Evolutionary conservation across 2,113 vertebrate species (phyloP).

Genomic region (Limnothrissa miodon): DNA sequence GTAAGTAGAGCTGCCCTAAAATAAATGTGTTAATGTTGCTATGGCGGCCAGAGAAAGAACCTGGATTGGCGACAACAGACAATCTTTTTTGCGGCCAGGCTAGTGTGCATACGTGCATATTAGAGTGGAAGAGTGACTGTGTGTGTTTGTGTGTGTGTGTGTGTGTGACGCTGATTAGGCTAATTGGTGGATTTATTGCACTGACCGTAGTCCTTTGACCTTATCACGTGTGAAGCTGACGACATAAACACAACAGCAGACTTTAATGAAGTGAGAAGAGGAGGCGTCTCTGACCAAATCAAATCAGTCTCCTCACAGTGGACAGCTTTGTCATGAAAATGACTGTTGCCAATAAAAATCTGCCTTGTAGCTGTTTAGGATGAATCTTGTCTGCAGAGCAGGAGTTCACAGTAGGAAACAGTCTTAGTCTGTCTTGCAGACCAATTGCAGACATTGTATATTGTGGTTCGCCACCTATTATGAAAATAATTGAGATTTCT

Average conservation of each 20-base stretch:
- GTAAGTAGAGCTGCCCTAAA: not conserved
- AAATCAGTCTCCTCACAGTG: not conserved
- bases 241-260: not conserved
- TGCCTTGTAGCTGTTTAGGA: not conserved
- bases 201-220: not conserved
- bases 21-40: not conserved
- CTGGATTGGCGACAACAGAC: no score
- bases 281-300: not conserved
- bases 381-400: not conserved
- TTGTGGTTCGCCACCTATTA: not conserved
- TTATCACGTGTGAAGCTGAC: not conserved
- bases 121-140: not conserved
- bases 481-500: no score
- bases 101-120: no score
- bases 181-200: slow-evolving; percentile 10
- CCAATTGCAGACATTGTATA: not conserved
- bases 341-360: not conserved
- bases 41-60: no score
- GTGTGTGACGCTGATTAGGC: not conserved
- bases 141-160: not conserved
- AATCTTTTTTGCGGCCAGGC: no score
- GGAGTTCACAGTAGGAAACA: not conserved
- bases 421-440: not conserved
- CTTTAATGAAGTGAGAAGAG: not conserved
- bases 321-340: not conserved